A percentile compares a stretch with the other conserved stretches of the same genome.
Conservation (phyloP, 2,797 vertebrate species). For the Protosalanx chinensis region DNA sequence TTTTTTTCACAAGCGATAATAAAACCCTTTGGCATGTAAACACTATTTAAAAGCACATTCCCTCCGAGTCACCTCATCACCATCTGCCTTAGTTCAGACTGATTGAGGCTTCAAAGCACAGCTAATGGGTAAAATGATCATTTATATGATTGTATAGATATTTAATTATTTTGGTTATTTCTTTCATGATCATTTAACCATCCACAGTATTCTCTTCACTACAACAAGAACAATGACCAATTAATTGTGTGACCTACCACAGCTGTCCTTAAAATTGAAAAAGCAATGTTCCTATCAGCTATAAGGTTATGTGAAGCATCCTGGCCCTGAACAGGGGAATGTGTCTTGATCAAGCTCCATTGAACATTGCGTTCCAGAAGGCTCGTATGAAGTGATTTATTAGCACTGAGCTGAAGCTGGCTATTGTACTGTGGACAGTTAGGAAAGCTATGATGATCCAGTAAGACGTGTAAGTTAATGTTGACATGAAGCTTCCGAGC, state of each 20-base stretch:
- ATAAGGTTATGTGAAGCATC: conserved; percentile 15
- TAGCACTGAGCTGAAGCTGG: conserved; percentile 33
- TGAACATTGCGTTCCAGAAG: conserved; percentile 37
- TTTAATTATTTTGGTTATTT: background rate
- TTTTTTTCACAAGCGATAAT: conserved; percentile 3
- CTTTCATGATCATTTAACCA: background rate
- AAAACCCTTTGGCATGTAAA: conserved; percentile 9
- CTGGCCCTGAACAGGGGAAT: conserved; percentile 37
- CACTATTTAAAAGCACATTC: conserved; percentile 33
- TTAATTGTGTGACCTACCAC: conserved; percentile 20
- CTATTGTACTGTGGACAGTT: conserved; percentile 27
- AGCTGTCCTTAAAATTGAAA: background rate
- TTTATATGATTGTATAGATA: background rate
- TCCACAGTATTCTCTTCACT: too few species aligned
- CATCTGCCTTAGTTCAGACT: background rate
- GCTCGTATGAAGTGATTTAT: conserved; percentile 47
- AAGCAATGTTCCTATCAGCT: conserved; percentile 10
- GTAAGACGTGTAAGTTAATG: conserved; percentile 39
- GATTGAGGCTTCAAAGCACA: background rate
- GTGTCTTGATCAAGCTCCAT: conserved; percentile 51
- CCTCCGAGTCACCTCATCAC: background rate
- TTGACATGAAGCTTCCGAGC: conserved; percentile 27
- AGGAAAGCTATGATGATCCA: conserved; percentile 14
- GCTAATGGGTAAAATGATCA: background rate
- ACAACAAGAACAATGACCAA: conserved; percentile 4